Evolutionary conservation across 2,888 invertebrate species (phyloP).

Genomic region (Rhorus exstirpatorius): DNA sequence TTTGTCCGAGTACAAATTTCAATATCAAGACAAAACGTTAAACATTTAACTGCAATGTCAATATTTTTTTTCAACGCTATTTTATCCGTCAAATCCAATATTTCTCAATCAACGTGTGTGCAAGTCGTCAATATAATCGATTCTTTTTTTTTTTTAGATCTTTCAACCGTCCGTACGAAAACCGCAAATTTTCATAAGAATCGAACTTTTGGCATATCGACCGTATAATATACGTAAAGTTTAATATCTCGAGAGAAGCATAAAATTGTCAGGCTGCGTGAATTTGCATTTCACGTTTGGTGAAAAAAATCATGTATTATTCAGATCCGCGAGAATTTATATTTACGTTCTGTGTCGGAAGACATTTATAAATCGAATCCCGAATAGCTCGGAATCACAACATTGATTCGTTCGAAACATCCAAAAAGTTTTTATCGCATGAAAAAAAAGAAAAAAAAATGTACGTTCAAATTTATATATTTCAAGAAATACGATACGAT

Average conservation of each 20-base stretch:
- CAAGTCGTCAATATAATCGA: too few relatives aligned
- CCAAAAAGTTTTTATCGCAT: conserved; percentile 12
- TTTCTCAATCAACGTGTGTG: too few relatives aligned
- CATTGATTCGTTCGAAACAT: neutral
- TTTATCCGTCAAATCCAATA: too few relatives aligned
- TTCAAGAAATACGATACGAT: neutral
- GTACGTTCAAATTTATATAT: conserved; percentile 18
- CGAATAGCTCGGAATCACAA: neutral
- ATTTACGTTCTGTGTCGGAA: conserved; percentile 17
- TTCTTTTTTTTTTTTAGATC: too few relatives aligned
- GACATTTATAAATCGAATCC: conserved; percentile 2
- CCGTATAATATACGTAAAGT: neutral
- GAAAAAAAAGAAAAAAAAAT: conserved; percentile 16
- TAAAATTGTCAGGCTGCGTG: neutral
- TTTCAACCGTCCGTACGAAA: too few relatives aligned
- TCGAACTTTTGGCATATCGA: neutral
- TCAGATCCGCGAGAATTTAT: neutral
- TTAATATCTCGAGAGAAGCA: neutral
- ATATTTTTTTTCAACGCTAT: too few relatives aligned
- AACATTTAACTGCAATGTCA: too few relatives aligned
- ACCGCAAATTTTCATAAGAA: too few relatives aligned
- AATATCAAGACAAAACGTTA: too few relatives aligned
- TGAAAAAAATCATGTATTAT: conserved; percentile 8
- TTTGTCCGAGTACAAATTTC: too few relatives aligned
- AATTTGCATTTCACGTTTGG: conserved; percentile 29